A percentile compares a stretch with the other conserved stretches of the same genome.
Conservation (phyloP, 2,113 vertebrate genomes). For the Lagenorhynchus albirostris region DNA sequence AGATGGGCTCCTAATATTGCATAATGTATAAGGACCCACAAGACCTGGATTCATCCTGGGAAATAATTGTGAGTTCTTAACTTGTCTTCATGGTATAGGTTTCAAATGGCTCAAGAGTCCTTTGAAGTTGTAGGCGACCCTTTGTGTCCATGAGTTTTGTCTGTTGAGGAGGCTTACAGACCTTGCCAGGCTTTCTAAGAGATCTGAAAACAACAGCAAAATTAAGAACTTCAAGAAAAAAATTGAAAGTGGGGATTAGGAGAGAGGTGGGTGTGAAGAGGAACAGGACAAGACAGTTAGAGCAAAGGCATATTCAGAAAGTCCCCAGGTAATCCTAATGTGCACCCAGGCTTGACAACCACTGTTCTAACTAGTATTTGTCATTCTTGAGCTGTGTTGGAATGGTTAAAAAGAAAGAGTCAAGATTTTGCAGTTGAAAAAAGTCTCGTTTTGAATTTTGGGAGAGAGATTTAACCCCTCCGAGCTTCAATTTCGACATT, state of each 20-base stretch:
- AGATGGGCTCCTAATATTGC: not conserved
- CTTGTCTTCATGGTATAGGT: not conserved
- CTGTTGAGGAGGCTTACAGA: not conserved
- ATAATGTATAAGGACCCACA: not conserved
- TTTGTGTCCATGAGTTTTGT: not conserved
- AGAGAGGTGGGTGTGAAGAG: not conserved
- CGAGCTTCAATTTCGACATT: not conserved
- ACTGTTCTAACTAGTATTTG: not conserved
- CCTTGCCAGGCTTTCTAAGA: not conserved
- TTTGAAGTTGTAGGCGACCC: not conserved
- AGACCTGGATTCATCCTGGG: not conserved
- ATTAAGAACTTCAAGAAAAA: not conserved
- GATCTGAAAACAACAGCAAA: not conserved
- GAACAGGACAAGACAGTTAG: not conserved
- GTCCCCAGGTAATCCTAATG: accelerated
- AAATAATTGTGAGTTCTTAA: not conserved
- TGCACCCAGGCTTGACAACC: not conserved
- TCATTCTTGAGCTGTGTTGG: not conserved
- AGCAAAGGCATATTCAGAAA: not conserved
- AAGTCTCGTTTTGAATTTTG: not conserved
- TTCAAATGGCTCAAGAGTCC: not conserved
- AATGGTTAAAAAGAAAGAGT: not conserved
- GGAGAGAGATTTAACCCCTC: not conserved
- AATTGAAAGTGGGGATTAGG: not conserved
- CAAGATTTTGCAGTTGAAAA: not conserved